A percentile compares a stretch with the other conserved stretches of the same genome.
Conservation (phyloP, 2,797 vertebrate species). For the Acomys russatus region DNA sequence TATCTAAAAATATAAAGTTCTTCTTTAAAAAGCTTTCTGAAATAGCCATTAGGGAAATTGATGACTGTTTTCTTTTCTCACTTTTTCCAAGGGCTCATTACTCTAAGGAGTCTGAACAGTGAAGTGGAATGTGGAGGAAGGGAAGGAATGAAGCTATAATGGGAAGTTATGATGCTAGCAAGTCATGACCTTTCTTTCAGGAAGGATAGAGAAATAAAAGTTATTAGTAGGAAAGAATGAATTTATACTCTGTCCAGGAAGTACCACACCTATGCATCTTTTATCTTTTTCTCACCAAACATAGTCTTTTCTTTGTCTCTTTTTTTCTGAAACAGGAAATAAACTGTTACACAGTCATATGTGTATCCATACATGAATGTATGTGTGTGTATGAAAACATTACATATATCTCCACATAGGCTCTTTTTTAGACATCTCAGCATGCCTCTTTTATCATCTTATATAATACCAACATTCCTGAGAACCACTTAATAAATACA, state of each 20-base stretch:
- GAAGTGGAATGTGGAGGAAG: background rate
- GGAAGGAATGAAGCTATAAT: slow-evolving; percentile 63
- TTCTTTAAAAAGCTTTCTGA: slow-evolving; percentile 78
- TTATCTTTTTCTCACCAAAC: background rate
- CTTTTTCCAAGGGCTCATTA: slow-evolving; percentile 83
- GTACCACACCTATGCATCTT: background rate
- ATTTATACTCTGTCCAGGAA: background rate
- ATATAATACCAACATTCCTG: background rate
- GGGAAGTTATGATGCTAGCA: slow-evolving; percentile 76
- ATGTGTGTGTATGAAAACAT: background rate
- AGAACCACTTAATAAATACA: background rate
- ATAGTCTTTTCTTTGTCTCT: background rate
- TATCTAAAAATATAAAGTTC: slow-evolving; percentile 88
- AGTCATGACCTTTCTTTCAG: slow-evolving; percentile 80
- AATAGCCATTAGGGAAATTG: slow-evolving; percentile 89
- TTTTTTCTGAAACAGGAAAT: background rate
- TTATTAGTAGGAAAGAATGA: slow-evolving; percentile 68
- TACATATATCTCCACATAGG: background rate
- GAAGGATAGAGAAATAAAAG: slow-evolving; percentile 74
- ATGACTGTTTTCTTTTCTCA: slow-evolving; percentile 87
- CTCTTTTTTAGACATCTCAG: background rate
- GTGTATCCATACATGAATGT: rapidly evolving
- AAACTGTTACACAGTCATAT: background rate
- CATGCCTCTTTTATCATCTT: rapidly evolving
- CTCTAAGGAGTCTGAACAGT: slow-evolving; percentile 65